Evolutionary conservation across 1,140 invertebrate species (phyloP).

Genomic region (Cyrtorhinus lividipennis): DNA sequence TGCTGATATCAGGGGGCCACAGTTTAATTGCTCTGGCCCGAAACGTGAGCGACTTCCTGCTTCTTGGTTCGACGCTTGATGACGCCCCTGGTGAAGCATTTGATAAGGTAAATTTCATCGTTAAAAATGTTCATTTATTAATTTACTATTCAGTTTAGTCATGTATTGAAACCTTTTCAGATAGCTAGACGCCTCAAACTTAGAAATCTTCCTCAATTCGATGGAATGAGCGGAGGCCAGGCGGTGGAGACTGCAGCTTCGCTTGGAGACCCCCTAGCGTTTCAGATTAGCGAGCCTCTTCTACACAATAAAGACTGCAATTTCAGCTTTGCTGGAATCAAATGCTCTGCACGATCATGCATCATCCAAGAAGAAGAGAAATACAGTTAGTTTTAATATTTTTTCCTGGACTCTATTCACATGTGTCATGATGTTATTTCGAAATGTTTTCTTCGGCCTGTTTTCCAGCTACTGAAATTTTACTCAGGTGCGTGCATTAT

Average conservation of each 20-base stretch:
- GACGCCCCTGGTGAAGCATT: slow-evolving; percentile 59
- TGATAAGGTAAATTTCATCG: slow-evolving; percentile 25
- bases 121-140: too few species aligned
- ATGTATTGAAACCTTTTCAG: slow-evolving; percentile 30
- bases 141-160: neutral
- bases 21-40: slow-evolving; percentile 66
- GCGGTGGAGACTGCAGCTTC: slow-evolving; percentile 70
- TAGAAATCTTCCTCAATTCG: slow-evolving; percentile 58
- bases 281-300: slow-evolving; percentile 44
- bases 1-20: slow-evolving; percentile 87
- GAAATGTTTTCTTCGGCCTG: too few species aligned
- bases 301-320: slow-evolving; percentile 54
- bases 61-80: slow-evolving; percentile 65
- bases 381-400: slow-evolving; percentile 35
- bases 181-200: slow-evolving; percentile 72
- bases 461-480: too few species aligned
- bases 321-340: slow-evolving; percentile 71
- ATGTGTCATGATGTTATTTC: neutral
- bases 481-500: too few species aligned
- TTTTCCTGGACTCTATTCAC: neutral
- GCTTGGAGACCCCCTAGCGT: slow-evolving; percentile 46
- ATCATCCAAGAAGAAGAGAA: slow-evolving; percentile 44
- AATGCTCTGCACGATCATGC: slow-evolving; percentile 35
- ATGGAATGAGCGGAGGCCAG: slow-evolving; percentile 58
- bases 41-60: slow-evolving; percentile 56